phyloP scores from a whole-genome alignment of 2,113 vertebrate genomes.

The Bos javanicus region DNA sequence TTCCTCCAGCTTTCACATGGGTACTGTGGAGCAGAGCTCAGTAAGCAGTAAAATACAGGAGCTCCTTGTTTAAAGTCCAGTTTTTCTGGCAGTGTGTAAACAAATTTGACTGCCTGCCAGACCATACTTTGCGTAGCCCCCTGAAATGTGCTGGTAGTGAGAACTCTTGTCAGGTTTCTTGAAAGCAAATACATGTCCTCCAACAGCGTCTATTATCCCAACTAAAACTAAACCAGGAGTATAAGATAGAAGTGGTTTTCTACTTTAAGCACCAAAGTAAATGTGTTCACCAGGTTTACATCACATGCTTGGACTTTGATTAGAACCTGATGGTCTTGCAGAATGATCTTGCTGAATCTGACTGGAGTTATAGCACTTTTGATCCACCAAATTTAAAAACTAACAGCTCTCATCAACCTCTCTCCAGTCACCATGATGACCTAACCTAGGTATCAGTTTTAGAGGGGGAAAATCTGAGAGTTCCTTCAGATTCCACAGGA shows the following conservation, averaged over 20 bases:
- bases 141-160: conserved; percentile 84
- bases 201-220: conserved; percentile 86
- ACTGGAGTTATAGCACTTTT: conserved; percentile 85
- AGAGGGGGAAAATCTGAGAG: not conserved
- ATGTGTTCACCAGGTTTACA: conserved; percentile 96
- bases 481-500: not conserved
- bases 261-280: conserved; percentile 82
- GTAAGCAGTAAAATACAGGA: conserved; percentile 94
- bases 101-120: conserved; percentile 80
- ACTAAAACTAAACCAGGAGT: conserved; percentile 89
- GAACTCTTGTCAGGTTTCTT: conserved; percentile 93
- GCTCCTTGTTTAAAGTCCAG: conserved; percentile 90
- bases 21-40: conserved; percentile 93
- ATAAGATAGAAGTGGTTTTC: conserved; percentile 86
- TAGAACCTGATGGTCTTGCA: conserved; percentile 87
- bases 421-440: conserved; percentile 80
- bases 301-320: conserved; percentile 91
- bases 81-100: conserved; percentile 84
- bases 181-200: conserved; percentile 81
- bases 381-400: conserved; percentile 91
- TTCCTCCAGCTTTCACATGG: conserved; percentile 86
- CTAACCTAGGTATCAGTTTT: not conserved
- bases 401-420: conserved; percentile 89
- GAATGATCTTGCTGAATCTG: conserved; percentile 83
- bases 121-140: conserved; percentile 91